Percentiles rank a stretch among this genome's conserved stretches.
These are phyloP conservation scores for Pelochelys cantorii DNA, from an alignment of 2,797 vertebrate species.

Conservation along the genomic window DNA sequence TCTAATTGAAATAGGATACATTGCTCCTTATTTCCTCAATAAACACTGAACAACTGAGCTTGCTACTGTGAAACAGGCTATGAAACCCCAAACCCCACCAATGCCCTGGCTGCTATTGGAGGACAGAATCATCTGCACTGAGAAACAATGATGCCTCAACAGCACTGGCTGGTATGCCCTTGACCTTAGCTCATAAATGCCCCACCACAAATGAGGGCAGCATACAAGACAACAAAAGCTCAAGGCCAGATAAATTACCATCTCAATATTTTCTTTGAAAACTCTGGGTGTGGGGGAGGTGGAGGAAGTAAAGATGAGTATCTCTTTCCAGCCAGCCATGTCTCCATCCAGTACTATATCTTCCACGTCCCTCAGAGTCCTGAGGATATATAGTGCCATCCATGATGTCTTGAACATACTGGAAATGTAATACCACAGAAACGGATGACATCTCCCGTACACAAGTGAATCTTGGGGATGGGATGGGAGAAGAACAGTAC, in stretches of 20 bases:
- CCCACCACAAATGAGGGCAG: neutral
- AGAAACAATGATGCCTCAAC: neutral
- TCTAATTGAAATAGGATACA: neutral
- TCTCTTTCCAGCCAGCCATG: neutral
- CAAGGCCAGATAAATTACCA: accelerated
- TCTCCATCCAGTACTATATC: neutral
- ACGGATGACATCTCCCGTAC: no score
- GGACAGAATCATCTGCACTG: neutral
- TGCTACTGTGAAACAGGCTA: accelerated
- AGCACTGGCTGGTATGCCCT: neutral
- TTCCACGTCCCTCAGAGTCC: neutral
- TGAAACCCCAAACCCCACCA: accelerated
- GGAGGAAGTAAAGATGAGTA: neutral
- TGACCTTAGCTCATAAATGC: neutral
- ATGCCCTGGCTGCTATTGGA: accelerated
- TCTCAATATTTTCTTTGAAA: neutral
- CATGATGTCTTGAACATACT: neutral
- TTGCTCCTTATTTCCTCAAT: accelerated
- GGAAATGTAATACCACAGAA: no score
- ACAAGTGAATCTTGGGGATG: neutral
- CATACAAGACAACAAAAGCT: neutral
- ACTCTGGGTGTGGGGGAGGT: neutral
- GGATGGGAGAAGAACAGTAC: neutral
- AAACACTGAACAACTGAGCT: neutral
- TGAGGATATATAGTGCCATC: neutral